Evolutionary conservation across 2,888 invertebrate species (phyloP).

Genomic region (Ectemnius lituratus): DNA sequence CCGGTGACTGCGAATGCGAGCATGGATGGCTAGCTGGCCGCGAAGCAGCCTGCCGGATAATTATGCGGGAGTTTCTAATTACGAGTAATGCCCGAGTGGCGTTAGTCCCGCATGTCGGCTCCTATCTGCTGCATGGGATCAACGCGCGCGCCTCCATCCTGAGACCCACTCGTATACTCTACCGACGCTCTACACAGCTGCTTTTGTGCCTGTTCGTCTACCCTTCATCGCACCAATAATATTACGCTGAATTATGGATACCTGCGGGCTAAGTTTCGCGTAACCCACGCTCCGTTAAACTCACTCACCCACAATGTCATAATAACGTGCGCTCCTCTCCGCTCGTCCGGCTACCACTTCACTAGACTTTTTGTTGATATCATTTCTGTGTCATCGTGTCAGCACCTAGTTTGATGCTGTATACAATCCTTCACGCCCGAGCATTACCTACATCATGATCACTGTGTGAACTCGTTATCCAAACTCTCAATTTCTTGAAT

Average conservation of each 20-base stretch:
- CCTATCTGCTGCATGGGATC: conserved; percentile 35
- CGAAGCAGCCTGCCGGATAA: conserved; percentile 61
- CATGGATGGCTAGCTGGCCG: conserved; percentile 52
- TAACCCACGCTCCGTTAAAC: background rate
- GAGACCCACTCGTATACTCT: conserved; percentile 11
- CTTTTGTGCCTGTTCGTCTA: background rate
- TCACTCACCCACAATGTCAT: background rate
- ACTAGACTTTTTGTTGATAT: background rate
- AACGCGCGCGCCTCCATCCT: conserved; percentile 9
- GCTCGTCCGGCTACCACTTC: background rate
- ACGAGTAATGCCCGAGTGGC: conserved; percentile 62
- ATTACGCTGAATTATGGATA: background rate
- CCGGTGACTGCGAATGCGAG: too few relatives aligned
- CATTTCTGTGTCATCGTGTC: background rate
- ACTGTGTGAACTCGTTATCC: too few relatives aligned
- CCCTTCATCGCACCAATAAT: background rate
- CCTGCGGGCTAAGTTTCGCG: background rate
- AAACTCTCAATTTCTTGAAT: too few relatives aligned
- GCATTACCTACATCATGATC: too few relatives aligned
- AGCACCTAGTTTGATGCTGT: too few relatives aligned
- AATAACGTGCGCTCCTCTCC: background rate
- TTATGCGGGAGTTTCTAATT: conserved; percentile 72
- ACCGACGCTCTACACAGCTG: conserved; percentile 14
- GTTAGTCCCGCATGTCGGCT: conserved; percentile 34
- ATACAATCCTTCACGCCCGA: too few relatives aligned